phyloP scores from a whole-genome alignment of 2,113 vertebrate genomes.

The Turnix velox region DNA sequence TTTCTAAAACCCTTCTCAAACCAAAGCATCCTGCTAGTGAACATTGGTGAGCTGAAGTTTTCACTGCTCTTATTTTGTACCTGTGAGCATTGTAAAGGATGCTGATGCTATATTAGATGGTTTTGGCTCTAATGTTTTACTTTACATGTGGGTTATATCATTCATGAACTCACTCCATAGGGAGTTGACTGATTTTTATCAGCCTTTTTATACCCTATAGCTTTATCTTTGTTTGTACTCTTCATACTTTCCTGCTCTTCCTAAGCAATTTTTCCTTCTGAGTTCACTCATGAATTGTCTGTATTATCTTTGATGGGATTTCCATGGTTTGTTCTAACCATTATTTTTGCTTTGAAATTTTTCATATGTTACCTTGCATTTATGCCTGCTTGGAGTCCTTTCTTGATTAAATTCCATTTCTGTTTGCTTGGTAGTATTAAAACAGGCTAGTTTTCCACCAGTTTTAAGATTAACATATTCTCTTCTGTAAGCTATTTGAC shows the following conservation, averaged over 20 bases:
- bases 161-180: background rate
- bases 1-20: background rate
- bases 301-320: constrained; percentile 13
- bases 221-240: background rate
- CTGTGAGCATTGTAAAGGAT: background rate
- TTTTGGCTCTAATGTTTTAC: background rate
- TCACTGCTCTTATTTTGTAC: background rate
- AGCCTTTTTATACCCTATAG: background rate
- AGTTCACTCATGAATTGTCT: background rate
- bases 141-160: background rate
- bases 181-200: background rate
- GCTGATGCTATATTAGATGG: background rate
- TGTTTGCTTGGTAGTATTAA: background rate
- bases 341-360: background rate
- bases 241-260: background rate
- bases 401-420: background rate
- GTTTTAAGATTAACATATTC: background rate
- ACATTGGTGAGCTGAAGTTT: background rate
- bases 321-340: constrained; percentile 22
- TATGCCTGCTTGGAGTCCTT: background rate
- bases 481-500: background rate
- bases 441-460: background rate
- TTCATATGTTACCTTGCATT: background rate
- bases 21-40: background rate
- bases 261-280: background rate